Conservation (phyloP, 2,113 vertebrate genomes). For the Suncus etruscus region DNA sequence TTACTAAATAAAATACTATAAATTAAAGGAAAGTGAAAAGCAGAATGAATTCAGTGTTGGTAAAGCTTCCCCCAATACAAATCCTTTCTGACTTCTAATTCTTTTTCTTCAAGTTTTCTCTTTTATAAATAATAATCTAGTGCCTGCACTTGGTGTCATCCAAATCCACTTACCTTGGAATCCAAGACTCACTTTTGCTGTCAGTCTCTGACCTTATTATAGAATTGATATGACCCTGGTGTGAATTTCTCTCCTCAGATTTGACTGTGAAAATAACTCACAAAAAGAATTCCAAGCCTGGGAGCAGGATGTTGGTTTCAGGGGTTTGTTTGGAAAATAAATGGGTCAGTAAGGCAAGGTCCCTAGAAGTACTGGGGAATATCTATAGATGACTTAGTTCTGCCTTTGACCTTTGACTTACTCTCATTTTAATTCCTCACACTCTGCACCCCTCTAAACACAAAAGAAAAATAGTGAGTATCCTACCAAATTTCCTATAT, state of each 20-base stretch:
- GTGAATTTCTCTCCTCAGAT: not conserved
- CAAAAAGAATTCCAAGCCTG: not conserved
- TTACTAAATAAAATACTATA: constrained; percentile 31
- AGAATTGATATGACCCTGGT: not conserved
- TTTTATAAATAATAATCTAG: constrained; percentile 16
- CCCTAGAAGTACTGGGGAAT: not conserved
- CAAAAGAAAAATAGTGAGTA: not conserved
- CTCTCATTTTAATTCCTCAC: not conserved
- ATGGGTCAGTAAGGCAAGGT: not conserved
- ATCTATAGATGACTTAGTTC: not conserved
- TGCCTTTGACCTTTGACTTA: not conserved
- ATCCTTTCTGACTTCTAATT: not conserved
- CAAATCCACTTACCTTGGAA: not conserved
- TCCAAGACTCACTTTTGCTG: not conserved
- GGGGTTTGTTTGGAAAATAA: not conserved
- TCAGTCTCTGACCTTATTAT: not conserved
- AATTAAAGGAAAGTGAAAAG: not conserved
- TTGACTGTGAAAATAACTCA: constrained; percentile 17
- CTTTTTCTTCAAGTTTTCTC: not conserved
- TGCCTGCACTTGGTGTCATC: not conserved
- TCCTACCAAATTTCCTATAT: constrained; percentile 9
- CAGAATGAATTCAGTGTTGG: constrained; percentile 32
- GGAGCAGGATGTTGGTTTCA: too few relatives aligned
- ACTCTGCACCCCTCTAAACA: not conserved
- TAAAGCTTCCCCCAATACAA: not conserved